phyloP scores from a whole-genome alignment of 2,888 invertebrate genomes.

The Exocentrus adspersus region DNA sequence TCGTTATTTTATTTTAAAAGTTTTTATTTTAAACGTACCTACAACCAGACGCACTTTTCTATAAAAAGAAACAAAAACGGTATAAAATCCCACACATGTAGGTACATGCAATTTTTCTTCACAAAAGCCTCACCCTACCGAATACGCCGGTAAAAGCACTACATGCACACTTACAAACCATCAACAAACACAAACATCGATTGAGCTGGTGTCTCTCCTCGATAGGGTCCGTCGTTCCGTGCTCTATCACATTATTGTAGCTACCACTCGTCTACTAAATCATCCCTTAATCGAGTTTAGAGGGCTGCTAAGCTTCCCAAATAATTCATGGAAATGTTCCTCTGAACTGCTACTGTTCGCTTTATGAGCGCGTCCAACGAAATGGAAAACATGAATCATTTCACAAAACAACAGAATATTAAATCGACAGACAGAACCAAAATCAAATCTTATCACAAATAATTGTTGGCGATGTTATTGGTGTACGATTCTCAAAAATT shows the following conservation, averaged over 20 bases:
- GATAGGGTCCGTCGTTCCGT: conserved; percentile 45
- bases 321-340: conserved; percentile 51
- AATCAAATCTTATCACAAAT: too few relatives aligned
- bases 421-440: too few relatives aligned
- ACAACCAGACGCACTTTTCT: too few relatives aligned
- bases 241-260: conserved; percentile 51
- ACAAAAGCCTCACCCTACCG: conserved; percentile 3
- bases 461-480: too few relatives aligned
- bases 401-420: too few relatives aligned
- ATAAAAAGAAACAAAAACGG: too few relatives aligned
- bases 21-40: too few relatives aligned
- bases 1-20: too few relatives aligned
- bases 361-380: conserved; percentile 28
- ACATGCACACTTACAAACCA: conserved; percentile 24
- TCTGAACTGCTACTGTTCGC: conserved; percentile 11
- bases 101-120: too few relatives aligned
- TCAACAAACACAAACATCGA: conserved; percentile 36
- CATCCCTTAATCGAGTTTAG: conserved; percentile 54
- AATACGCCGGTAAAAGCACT: conserved; percentile 4
- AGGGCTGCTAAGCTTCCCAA: conserved; percentile 55
- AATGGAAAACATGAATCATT: conserved; percentile 20
- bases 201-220: conserved; percentile 41
- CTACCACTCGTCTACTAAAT: conserved; percentile 49
- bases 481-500: too few relatives aligned
- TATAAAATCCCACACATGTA: too few relatives aligned